Base-by-base conservation (phyloP, 2,113 vertebrate genomes). In the Lates calcarifer region DNA sequence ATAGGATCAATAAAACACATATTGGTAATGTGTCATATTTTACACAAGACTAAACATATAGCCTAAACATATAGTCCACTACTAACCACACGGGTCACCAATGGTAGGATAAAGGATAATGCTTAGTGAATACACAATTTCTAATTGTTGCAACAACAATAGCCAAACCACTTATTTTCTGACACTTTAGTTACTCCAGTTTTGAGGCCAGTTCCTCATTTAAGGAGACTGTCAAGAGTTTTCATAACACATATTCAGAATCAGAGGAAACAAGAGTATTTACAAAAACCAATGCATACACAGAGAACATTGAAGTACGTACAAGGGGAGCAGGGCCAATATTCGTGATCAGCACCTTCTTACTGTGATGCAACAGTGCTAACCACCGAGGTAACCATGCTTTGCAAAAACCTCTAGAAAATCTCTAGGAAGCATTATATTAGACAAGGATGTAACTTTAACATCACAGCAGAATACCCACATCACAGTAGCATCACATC, bases 11-110 rank as follows among this genome's bases (percentile, higher is more conserved):
- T 83, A 22, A 41, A n/a, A 41, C 31, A 57, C 18, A 60, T 12
- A 63, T 39, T 37, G 5, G 22, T 43, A 56, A 79, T 79, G 61
- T 79, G 41, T 67, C 49, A 71, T 74, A 78, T 62, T 70, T 71
- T 58, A 49, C 22, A 65, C 31, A 66, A 74, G 39, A 47, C 33
- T 51, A 29, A 45, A 74, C 31, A 77, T 33, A 58, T 12, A 35
- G 28, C 31, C 18, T n/a, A n/a, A n/a, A n/a, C n/a, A n/a, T n/a
- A n/a, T n/a, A n/a, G n/a, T n/a, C n/a, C n/a, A n/a, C n/a, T n/a
- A n/a, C n/a, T n/a, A n/a, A n/a, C n/a, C n/a, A 73, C 15, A 51
- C 17, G 26, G 31, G 33, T 66, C 53, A 58, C 17, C 11, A 24
- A 39, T 28, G 47, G 20, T 18, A 66, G n/a, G n/a, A n/a, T n/a